These are phyloP conservation scores for Scaptomyza parva DNA, from an alignment of 2,888 invertebrate species.

Conservation along the genomic window DNA sequence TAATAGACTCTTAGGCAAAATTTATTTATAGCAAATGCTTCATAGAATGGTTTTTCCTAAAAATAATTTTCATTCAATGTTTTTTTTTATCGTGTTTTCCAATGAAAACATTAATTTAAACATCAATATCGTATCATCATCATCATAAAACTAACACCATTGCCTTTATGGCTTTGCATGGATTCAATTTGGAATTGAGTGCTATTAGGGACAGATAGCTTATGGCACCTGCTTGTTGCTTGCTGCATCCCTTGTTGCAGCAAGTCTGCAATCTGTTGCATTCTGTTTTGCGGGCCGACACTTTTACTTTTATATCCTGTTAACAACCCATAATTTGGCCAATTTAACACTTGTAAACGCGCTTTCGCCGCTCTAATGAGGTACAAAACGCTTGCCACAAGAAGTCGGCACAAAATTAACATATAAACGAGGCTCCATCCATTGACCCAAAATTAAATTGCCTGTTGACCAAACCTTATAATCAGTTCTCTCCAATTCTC, in stretches of 20 bases:
- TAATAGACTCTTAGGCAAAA: not conserved
- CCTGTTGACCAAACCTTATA: conserved; percentile 65
- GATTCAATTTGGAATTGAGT: conserved; percentile 49
- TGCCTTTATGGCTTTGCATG: conserved; percentile 6
- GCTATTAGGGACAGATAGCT: conserved; percentile 24
- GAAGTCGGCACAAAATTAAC: conserved; percentile 65
- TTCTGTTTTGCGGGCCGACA: conserved; percentile 49
- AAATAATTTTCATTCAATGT: too few relatives aligned
- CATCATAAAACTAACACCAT: not conserved
- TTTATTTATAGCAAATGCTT: conserved; percentile 20
- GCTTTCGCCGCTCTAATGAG: conserved; percentile 80
- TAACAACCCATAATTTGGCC: conserved; percentile 78
- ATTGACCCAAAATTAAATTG: conserved; percentile 68
- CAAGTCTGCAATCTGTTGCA: conserved; percentile 19
- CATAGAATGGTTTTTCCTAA: not conserved
- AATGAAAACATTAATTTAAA: not conserved
- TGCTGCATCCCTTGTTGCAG: conserved; percentile 45
- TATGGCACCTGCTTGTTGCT: conserved; percentile 18
- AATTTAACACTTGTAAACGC: conserved; percentile 81
- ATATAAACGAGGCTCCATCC: conserved; percentile 58
- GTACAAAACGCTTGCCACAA: conserved; percentile 71
- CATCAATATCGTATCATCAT: conserved; percentile 8
- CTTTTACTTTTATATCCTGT: conserved; percentile 80
- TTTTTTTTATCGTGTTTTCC: not conserved
- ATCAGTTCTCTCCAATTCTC: conserved; percentile 50